These are phyloP conservation scores for Solenopsis invicta DNA, from an alignment of 1,140 invertebrate genomes.

Conservation along the genomic window DNA sequence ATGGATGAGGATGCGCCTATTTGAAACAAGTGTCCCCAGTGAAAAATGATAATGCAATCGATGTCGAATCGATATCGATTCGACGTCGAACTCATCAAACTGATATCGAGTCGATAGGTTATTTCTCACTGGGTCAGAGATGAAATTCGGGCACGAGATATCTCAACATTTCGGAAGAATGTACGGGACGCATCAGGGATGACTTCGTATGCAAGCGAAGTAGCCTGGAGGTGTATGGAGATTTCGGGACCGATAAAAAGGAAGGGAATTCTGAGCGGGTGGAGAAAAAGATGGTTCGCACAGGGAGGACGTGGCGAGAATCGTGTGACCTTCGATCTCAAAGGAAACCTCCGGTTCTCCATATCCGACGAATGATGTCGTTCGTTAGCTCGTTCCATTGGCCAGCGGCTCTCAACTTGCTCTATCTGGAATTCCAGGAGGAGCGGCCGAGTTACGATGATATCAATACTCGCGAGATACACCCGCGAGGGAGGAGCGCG, in stretches of 20 bases:
- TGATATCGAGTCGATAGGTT: too few species aligned
- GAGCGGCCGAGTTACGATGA: constrained; percentile 63
- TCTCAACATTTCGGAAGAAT: constrained; percentile 45
- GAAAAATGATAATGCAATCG: too few species aligned
- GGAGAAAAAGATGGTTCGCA: constrained; percentile 18
- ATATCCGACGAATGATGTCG: constrained; percentile 75
- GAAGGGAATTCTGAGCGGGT: not conserved
- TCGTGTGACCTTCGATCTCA: constrained; percentile 73
- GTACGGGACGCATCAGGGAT: constrained; percentile 15
- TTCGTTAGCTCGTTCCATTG: constrained; percentile 69
- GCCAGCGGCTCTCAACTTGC: constrained; percentile 65
- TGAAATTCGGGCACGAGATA: not conserved
- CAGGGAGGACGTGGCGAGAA: constrained; percentile 26
- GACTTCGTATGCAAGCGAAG: constrained; percentile 54
- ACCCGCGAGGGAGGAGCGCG: constrained; percentile 37
- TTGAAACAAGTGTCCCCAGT: not conserved
- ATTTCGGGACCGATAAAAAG: constrained; percentile 32
- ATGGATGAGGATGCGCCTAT: not conserved
- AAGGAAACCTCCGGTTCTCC: constrained; percentile 69
- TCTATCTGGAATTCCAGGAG: constrained; percentile 62
- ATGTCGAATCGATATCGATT: too few species aligned
- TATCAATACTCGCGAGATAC: constrained; percentile 69
- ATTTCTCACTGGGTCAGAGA: not conserved
- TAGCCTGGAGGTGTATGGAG: constrained; percentile 17
- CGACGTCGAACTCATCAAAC: too few species aligned